phyloP scores from a whole-genome alignment of 2,888 invertebrate species.

The Metopia argyrocephala region DNA sequence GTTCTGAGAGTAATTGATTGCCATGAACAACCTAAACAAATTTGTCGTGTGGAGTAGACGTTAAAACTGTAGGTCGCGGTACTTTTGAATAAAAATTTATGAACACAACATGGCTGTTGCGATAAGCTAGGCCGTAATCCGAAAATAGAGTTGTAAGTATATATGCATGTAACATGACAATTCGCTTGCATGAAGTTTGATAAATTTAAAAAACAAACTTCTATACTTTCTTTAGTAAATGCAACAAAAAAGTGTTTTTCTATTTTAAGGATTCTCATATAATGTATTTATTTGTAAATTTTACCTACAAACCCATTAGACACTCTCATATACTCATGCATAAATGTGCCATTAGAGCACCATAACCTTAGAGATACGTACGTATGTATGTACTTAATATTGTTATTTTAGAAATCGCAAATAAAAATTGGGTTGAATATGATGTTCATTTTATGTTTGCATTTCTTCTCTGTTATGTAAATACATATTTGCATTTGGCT shows the following conservation, averaged over 20 bases:
- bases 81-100: no score
- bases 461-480: neutral
- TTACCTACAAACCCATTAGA: no score
- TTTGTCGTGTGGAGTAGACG: no score
- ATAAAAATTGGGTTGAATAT: constrained; percentile 42
- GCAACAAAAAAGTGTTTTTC: constrained; percentile 15
- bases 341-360: neutral
- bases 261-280: neutral
- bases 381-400: neutral
- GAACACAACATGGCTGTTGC: no score
- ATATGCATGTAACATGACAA: no score
- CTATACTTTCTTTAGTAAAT: constrained; percentile 18
- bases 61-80: no score
- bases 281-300: neutral
- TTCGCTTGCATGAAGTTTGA: no score
- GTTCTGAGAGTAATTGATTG: no score
- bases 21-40: no score
- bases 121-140: no score
- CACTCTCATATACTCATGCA: neutral
- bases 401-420: constrained; percentile 26
- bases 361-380: neutral
- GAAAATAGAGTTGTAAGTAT: no score
- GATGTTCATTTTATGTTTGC: neutral
- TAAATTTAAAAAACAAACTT: no score
- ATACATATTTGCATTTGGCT: neutral